Percentiles rank a stretch among this genome's conserved stretches.
phyloP scores from a whole-genome alignment of 1,140 invertebrate genomes.

The Phymastichus coffea region DNA sequence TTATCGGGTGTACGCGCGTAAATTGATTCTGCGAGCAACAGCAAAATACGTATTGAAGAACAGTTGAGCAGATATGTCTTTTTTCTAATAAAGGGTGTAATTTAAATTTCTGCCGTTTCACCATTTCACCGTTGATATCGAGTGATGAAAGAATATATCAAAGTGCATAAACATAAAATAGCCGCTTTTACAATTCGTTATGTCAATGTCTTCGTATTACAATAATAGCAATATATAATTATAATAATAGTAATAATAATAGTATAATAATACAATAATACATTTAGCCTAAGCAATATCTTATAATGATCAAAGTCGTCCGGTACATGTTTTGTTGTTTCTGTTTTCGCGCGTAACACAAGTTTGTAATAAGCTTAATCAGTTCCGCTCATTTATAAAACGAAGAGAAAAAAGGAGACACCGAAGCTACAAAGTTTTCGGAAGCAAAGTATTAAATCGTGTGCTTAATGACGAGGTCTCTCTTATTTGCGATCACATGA shows the following conservation, averaged over 20 bases:
- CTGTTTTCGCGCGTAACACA: slow-evolving; percentile 21
- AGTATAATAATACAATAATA: slow-evolving; percentile 45
- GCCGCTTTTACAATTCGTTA: slow-evolving; percentile 44
- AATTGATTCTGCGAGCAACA: slow-evolving; percentile 8
- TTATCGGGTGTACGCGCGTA: not conserved
- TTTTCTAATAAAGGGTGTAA: not conserved
- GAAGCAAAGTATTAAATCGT: slow-evolving; percentile 24
- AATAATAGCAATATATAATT: slow-evolving; percentile 39
- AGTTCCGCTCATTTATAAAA: slow-evolving; percentile 20
- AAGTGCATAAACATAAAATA: slow-evolving; percentile 48
- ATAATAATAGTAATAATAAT: slow-evolving; percentile 41
- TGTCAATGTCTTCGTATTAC: slow-evolving; percentile 46
- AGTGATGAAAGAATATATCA: slow-evolving; percentile 26
- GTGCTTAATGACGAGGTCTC: not conserved
- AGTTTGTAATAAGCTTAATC: slow-evolving; percentile 37
- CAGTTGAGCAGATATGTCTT: not conserved
- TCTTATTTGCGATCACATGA: not conserved
- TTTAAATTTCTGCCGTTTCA: not conserved
- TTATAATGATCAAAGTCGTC: slow-evolving; percentile 40
- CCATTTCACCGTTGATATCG: not conserved
- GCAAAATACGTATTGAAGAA: not conserved
- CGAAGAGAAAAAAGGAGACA: not conserved
- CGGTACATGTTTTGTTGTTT: slow-evolving; percentile 34
- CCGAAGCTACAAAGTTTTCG: not conserved
- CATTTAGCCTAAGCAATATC: slow-evolving; percentile 43